Conservation (phyloP, 2,888 invertebrate genomes). For the Rhorus exstirpatorius region DNA sequence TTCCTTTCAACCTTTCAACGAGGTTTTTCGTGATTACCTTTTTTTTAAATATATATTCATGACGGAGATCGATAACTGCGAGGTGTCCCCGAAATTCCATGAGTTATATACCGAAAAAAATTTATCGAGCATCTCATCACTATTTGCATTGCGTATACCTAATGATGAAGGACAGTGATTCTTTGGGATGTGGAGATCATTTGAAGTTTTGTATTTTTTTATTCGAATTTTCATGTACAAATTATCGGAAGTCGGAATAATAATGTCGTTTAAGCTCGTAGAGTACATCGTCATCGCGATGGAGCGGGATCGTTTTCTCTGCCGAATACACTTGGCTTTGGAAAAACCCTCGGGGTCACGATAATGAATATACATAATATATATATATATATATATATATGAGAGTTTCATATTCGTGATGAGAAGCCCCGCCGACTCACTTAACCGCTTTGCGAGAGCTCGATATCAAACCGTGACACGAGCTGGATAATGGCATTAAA, state of each 20-base stretch:
- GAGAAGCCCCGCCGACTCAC: conserved; percentile 69
- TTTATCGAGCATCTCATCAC: background rate
- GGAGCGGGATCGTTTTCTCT: conserved; percentile 19
- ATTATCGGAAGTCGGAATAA: background rate
- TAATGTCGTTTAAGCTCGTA: background rate
- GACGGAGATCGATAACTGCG: background rate
- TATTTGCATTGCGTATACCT: background rate
- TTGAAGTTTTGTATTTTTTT: background rate
- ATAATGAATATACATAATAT: conserved; percentile 18
- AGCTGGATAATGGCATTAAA: conserved; percentile 80
- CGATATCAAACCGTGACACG: conserved; percentile 81
- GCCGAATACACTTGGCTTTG: conserved; percentile 24
- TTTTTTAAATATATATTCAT: background rate
- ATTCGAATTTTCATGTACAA: background rate
- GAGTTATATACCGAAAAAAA: conserved; percentile 1
- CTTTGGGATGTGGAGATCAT: background rate
- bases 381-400: background rate
- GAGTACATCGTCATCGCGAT: background rate
- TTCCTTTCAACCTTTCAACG: background rate
- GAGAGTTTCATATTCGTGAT: conserved; percentile 52
- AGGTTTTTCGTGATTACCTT: conserved; percentile 4
- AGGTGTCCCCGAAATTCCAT: conserved; percentile 3
- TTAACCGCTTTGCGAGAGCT: conserved; percentile 55
- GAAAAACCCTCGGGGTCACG: conserved; percentile 36
- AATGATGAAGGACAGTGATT: background rate